These are phyloP conservation scores for Melanophora roralis DNA, from an alignment of 2,888 invertebrate species.

Conservation along the genomic window DNA sequence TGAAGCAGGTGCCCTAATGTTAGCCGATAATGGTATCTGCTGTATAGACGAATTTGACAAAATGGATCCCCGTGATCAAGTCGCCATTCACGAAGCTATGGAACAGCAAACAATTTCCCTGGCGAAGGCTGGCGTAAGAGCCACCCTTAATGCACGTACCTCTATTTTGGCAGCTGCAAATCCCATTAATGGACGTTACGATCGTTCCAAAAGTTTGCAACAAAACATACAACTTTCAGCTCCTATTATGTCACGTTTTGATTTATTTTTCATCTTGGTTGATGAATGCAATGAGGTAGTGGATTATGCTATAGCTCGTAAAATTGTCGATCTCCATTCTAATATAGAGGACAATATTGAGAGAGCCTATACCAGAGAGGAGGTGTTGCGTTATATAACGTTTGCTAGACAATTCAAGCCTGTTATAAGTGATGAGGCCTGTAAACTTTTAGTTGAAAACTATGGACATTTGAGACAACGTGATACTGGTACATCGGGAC, in stretches of 20 bases:
- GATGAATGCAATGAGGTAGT: slow-evolving; percentile 97
- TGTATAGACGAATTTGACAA: slow-evolving; percentile 99
- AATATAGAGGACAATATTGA: slow-evolving; percentile 88
- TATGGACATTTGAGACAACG: slow-evolving; percentile 92
- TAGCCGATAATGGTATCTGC: slow-evolving; percentile 99
- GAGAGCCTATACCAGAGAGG: slow-evolving; percentile 90
- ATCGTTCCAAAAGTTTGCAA: slow-evolving; percentile 93
- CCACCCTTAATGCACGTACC: slow-evolving; percentile 97
- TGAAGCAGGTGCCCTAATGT: slow-evolving; percentile 99
- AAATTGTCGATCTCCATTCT: slow-evolving; percentile 96
- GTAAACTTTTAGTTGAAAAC: slow-evolving; percentile 89
- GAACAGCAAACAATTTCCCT: slow-evolving; percentile 99
- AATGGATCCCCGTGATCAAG: slow-evolving; percentile 98
- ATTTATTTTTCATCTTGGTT: slow-evolving; percentile 97
- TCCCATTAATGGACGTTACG: slow-evolving; percentile 97
- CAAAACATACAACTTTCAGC: slow-evolving; percentile 96
- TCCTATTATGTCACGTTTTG: slow-evolving; percentile 99
- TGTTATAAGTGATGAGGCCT: slow-evolving; percentile 87
- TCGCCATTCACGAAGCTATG: slow-evolving; percentile 99
- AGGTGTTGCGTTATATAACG: slow-evolving; percentile 95
- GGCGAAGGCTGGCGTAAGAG: slow-evolving; percentile 98
- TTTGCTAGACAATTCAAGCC: slow-evolving; percentile 98
- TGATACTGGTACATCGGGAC: slow-evolving; percentile 84
- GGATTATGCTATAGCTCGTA: slow-evolving; percentile 97
- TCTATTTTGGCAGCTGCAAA: slow-evolving; percentile 99